Evolutionary conservation across 2,797 vertebrate species (phyloP).

Genomic region (Lithobates sylvaticus): DNA sequence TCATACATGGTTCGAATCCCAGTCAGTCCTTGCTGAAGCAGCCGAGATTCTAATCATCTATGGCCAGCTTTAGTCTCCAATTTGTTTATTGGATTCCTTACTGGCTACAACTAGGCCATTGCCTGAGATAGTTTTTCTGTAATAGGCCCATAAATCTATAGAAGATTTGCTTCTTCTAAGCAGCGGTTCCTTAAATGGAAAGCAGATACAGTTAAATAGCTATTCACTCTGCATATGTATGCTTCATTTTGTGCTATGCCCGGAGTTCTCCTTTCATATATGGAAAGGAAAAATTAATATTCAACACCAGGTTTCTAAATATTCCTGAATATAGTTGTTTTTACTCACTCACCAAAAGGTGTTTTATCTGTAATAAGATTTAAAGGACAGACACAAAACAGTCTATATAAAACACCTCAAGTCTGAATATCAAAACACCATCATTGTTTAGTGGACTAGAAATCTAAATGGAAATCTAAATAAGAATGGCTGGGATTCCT

Average conservation of each 20-base stretch:
- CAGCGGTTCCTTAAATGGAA: not conserved
- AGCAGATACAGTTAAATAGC: not conserved
- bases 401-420: not conserved
- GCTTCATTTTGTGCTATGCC: not conserved
- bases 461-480: slow-evolving; percentile 5
- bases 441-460: not conserved
- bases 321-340: not conserved
- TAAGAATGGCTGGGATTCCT: not conserved
- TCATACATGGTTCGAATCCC: too few species aligned
- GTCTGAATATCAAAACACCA: not conserved
- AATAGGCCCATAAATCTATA: not conserved
- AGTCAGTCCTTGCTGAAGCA: too few species aligned
- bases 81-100: not conserved
- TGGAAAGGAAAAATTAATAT: not conserved
- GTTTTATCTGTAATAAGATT: too few species aligned
- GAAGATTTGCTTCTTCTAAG: not conserved
- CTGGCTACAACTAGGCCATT: not conserved
- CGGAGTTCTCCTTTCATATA: not conserved
- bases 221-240: not conserved
- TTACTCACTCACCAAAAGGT: not conserved
- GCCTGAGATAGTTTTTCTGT: not conserved
- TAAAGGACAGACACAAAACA: too few species aligned
- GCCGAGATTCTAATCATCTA: too few species aligned
- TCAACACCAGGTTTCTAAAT: not conserved
- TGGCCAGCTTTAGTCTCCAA: too few species aligned